Evolutionary conservation across 2,888 invertebrate genomes (phyloP), one percentile per base, ranked within the genome.

Genomic region (Lumbricus terrestris): DNA sequence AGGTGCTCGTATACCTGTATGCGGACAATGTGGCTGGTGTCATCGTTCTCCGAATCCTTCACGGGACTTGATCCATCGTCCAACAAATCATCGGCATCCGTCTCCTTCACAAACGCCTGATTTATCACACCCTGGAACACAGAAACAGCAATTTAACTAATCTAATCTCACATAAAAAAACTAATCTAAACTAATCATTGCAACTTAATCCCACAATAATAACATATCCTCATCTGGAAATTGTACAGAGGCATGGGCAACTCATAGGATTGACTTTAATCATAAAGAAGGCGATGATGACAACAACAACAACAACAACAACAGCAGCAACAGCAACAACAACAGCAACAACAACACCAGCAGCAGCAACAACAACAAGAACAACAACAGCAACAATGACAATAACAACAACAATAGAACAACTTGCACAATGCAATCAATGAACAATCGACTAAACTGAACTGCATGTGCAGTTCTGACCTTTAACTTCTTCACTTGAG

Each of bases 11-110:
- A 15, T 69, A 91, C 92, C 91, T 92, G 88, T 29, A 91, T 83
- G 37, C 92, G 89, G 37, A 47, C 34, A 29, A 92, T 91, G 90
- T 90, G 85, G 83, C 92, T 92, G 37, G 90, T 91, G n/a, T 91
- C 83, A 34, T 83, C 89, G 29, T 88, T 89, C 18, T 90, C 91
- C 15, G 34, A 47, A 11, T 85, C 85, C n/a, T 85, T 85, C 18
- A 85, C 6, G 23, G 35, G 16, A 3, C 85, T 18, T 4, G 85
- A 85, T 85, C 85, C 85, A 85, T 85, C 85, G n/a, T 42, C n/a
- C 23, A 35, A 8, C 15, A 69, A 38, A 82, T 89, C 89, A 82
- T 89, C 89, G 3, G 6, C 34, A 33, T 34, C 34, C 33, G 85
- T 6, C 34, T 85, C 85, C 37, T 37, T 85, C 0, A 35, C 85